A percentile compares a stretch with the other conserved stretches of the same genome.
Conservation (phyloP, 2,797 vertebrate species). For the Malacoraja senta region DNA sequence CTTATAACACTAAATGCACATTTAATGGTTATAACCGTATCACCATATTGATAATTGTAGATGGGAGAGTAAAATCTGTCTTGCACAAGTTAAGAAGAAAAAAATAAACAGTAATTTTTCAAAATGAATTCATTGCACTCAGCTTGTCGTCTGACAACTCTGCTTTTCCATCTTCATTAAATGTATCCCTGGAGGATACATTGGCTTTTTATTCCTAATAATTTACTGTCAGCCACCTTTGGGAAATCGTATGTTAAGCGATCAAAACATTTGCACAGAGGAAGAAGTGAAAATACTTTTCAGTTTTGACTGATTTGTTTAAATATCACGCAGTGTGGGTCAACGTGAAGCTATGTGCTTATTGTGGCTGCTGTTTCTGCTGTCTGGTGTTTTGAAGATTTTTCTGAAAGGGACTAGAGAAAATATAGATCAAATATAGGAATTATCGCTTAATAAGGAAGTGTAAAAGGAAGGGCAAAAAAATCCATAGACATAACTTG, state of each 20-base stretch:
- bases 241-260: constrained; percentile 23
- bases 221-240: constrained; percentile 8
- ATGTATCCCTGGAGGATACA: background rate
- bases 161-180: constrained; percentile 26
- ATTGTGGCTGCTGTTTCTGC: constrained; percentile 3
- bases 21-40: background rate
- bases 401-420: background rate
- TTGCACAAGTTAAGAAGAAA: background rate
- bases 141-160: background rate
- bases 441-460: background rate
- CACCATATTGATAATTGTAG: background rate
- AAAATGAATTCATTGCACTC: background rate
- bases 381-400: background rate
- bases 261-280: background rate
- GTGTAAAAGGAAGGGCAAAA: background rate
- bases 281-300: background rate
- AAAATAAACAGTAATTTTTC: background rate
- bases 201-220: constrained; percentile 5
- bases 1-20: background rate
- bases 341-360: background rate
- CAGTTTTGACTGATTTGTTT: background rate
- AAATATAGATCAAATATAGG: background rate
- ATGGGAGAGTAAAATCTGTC: background rate
- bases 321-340: background rate
- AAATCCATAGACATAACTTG: background rate